Conservation (phyloP, 2,113 vertebrate genomes). For the Gallinago paraguaiae region DNA sequence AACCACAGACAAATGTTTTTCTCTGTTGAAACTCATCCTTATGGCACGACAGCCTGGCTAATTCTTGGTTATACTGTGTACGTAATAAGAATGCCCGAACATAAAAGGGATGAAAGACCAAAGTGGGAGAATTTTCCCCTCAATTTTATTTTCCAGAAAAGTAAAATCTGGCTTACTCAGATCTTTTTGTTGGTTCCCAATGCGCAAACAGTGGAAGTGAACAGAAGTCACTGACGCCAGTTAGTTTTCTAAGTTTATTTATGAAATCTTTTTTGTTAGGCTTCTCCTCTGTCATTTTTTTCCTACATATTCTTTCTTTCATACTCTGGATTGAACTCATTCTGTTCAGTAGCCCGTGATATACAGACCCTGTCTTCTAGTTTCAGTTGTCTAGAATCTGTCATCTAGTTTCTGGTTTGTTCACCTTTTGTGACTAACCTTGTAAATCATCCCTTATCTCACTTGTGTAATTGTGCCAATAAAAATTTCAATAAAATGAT, state of each 20-base stretch:
- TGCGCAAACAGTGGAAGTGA: neutral
- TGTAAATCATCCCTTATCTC: constrained; percentile 11
- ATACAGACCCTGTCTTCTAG: neutral
- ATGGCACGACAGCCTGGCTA: constrained; percentile 51
- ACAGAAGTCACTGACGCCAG: neutral
- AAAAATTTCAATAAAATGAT: constrained; percentile 25
- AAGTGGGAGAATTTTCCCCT: constrained; percentile 64
- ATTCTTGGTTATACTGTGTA: constrained; percentile 3
- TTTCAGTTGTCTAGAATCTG: constrained; percentile 1
- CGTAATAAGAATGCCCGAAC: constrained; percentile 43
- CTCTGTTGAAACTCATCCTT: constrained; percentile 69
- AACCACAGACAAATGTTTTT: constrained; percentile 75
- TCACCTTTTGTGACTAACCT: constrained; percentile 35
- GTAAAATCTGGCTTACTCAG: neutral
- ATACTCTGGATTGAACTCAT: neutral
- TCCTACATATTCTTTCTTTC: neutral
- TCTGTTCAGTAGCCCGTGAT: neutral
- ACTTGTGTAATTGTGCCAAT: neutral
- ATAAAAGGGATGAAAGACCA: constrained; percentile 49
- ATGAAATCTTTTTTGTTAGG: neutral
- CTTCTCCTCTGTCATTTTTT: neutral
- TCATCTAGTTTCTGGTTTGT: constrained; percentile 13
- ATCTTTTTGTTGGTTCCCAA: neutral
- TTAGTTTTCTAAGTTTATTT: neutral
- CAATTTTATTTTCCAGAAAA: constrained; percentile 24